These are phyloP conservation scores for Liodrosophila aerea DNA, from an alignment of 2,888 invertebrate genomes.

Conservation along the genomic window DNA sequence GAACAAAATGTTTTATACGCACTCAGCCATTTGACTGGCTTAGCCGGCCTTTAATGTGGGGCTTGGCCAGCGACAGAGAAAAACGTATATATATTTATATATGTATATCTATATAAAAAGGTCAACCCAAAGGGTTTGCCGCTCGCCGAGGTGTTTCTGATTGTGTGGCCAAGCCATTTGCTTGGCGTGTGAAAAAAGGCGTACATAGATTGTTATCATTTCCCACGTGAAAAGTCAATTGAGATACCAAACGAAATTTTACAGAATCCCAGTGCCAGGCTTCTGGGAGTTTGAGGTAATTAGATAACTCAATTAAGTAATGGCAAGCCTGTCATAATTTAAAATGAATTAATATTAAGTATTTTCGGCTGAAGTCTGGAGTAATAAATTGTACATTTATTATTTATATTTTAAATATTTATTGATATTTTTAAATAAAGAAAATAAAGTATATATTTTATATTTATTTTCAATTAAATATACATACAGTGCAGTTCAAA, in stretches of 20 bases:
- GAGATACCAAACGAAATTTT: conserved; percentile 29
- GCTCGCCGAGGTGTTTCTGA: conserved; percentile 9
- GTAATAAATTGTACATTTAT: background rate
- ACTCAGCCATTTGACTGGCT: conserved; percentile 35
- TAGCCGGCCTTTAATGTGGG: conserved; percentile 40
- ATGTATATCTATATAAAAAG: conserved; percentile 13
- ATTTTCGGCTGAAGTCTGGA: too few species aligned
- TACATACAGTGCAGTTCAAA: too few species aligned
- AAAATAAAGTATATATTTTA: too few species aligned
- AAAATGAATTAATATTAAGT: conserved; percentile 10
- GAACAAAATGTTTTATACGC: conserved; percentile 70
- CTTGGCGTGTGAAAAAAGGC: conserved; percentile 28
- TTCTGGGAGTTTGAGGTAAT: conserved; percentile 13
- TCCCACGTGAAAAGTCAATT: conserved; percentile 34
- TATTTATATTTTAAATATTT: background rate
- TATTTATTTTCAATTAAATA: too few species aligned
- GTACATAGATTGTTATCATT: conserved; percentile 33
- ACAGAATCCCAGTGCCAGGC: conserved; percentile 26
- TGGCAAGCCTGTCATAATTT: conserved; percentile 29
- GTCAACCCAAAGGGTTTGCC: conserved; percentile 28
- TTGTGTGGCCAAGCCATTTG: conserved; percentile 31
- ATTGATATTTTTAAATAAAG: background rate
- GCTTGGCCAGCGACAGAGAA: too few species aligned
- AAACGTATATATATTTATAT: too few species aligned
- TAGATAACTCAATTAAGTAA: conserved; percentile 39